Evolutionary conservation across 2,888 invertebrate genomes (phyloP), one percentile per base, ranked within the genome.

Genomic region (Drosophila ochracea): DNA sequence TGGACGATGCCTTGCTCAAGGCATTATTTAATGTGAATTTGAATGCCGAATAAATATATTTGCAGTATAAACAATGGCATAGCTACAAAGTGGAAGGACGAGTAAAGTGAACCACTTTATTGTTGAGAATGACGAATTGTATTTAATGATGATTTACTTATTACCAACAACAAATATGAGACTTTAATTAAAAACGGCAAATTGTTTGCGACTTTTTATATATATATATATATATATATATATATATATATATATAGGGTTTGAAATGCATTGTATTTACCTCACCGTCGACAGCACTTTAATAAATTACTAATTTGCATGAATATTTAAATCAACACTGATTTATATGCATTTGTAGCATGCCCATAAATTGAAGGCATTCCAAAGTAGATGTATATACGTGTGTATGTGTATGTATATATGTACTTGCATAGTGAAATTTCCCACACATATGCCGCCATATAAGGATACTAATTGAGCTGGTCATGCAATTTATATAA

Each of bases 311-410:
- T 63, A 64, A 68, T 79, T 64, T 62, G 68, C 59, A 71, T 67
- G 47, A 37, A 54, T 39, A 49, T 73, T 62, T 65, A 37, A 61
- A 67, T 52, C 50, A 64, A 82, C 73, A 58, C 68, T 70, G 78
- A 87, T 83, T 87, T 74, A 83, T 78, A 68, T 78, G 88, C 83
- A 84, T 74, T 65, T 67, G 59, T 73, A 87, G 84, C 82, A 78
- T 82, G 82, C 59, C 68, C 79, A 87, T 84, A 78, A 78, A 74
- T 83, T 72, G 52, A 58, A 58, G 43, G 49, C 69, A 63, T 55
- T 50, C 41, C 50, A 60, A 66, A 59, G 58, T 47, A 39, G 53
- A 39, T 43, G 47, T 7, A 43, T 9, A n/a, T 60, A 49, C 16
- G 30, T 39, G 25, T 13, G 28, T 10, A n/a, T 28, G 13, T n/a